These are phyloP conservation scores for Blastomussa wellsi DNA, from an alignment of 92 coral and sea anemone genomes.

Conservation along the genomic window DNA sequence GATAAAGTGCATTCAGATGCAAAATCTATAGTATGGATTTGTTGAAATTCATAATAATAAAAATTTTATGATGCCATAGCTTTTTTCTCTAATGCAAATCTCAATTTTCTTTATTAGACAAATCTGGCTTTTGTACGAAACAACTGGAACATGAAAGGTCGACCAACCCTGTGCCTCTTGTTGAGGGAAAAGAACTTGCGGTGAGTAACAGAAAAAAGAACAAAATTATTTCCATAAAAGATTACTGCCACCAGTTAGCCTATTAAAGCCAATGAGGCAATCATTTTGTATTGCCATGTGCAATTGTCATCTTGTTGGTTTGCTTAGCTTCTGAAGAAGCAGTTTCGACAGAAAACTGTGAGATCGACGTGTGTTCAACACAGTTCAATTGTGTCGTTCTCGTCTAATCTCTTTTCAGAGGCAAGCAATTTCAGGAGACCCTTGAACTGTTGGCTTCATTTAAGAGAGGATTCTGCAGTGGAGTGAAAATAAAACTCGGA, in stretches of 20 bases:
- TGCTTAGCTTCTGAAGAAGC: background rate
- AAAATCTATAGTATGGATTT: no score
- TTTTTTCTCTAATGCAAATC: no score
- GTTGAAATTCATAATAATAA: no score
- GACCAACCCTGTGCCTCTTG: slow-evolving; percentile 90
- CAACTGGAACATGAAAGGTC: slow-evolving; percentile 97
- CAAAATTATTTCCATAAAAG: background rate
- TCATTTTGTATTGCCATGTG: no score
- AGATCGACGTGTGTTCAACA: background rate
- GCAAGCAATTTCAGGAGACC: slow-evolving; percentile 90
- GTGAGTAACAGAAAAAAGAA: slow-evolving; percentile 22
- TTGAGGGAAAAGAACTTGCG: slow-evolving; percentile 84
- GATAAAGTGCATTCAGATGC: no score
- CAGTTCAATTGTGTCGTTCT: background rate
- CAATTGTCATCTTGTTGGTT: background rate
- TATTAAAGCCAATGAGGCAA: no score
- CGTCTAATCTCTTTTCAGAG: slow-evolving; percentile 47
- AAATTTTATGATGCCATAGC: no score
- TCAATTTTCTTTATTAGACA: slow-evolving; percentile 41
- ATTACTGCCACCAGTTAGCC: no score
- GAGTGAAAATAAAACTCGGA: slow-evolving; percentile 86
- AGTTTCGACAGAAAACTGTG: background rate
- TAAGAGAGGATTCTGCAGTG: slow-evolving; percentile 91
- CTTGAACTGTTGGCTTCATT: slow-evolving; percentile 89
- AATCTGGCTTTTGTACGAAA: slow-evolving; percentile 87